These are phyloP conservation scores for Antennarius maculatus DNA, from an alignment of 2,797 vertebrate genomes.

Conservation along the genomic window DNA sequence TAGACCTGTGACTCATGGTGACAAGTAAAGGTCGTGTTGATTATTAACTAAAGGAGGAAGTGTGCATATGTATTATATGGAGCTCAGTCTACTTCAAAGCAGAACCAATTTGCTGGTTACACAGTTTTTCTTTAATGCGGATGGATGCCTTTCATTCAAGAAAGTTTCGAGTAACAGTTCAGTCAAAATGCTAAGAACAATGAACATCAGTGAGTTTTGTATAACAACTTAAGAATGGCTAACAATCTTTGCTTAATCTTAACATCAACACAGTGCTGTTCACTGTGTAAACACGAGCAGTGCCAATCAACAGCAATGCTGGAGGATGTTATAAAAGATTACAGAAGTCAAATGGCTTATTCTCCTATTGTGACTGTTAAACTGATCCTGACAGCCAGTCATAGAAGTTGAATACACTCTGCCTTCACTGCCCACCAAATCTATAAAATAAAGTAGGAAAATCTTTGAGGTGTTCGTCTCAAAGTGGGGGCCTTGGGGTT, in stretches of 20 bases:
- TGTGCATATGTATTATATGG: constrained; percentile 26
- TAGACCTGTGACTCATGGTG: constrained; percentile 36
- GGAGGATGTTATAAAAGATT: constrained; percentile 75
- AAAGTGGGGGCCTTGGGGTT: constrained; percentile 68
- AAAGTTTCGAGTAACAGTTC: constrained; percentile 15
- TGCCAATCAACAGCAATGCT: constrained; percentile 66
- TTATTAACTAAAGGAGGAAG: constrained; percentile 67
- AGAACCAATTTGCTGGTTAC: constrained; percentile 17
- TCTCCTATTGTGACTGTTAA: constrained; percentile 78
- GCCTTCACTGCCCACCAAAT: constrained; percentile 68
- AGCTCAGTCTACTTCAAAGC: constrained; percentile 18
- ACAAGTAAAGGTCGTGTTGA: constrained; percentile 47
- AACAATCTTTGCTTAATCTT: constrained; percentile 44
- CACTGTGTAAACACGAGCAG: constrained; percentile 48
- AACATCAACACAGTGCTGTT: constrained; percentile 44
- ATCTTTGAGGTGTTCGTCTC: constrained; percentile 75
- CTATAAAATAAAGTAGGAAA: constrained; percentile 71
- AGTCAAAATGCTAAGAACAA: constrained; percentile 39
- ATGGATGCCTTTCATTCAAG: constrained; percentile 19
- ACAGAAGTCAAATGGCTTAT: constrained; percentile 79
- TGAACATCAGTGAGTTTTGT: constrained; percentile 38
- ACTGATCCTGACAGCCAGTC: constrained; percentile 78
- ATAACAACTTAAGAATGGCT: constrained; percentile 27
- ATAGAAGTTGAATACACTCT: constrained; percentile 54
- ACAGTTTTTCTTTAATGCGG: constrained; percentile 1